Evolutionary conservation across 2,888 invertebrate genomes (phyloP).

Genomic region (Chirona hameri): DNA sequence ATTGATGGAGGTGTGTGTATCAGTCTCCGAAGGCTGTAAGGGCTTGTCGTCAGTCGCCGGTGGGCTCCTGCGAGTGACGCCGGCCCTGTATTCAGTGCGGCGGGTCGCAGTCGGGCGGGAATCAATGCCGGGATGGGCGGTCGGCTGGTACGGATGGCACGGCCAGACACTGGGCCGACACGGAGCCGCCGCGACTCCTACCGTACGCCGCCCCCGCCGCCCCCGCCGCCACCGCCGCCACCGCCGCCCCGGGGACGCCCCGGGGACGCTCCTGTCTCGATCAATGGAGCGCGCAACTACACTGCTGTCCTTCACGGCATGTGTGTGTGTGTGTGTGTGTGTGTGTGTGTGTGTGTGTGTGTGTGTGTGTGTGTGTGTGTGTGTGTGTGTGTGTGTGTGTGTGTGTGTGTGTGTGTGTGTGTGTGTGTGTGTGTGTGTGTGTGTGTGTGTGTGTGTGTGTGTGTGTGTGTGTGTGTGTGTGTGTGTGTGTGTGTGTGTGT

Average conservation of each 20-base stretch:
- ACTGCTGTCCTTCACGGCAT: neutral
- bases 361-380: too few species aligned
- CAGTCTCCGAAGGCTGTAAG: too few species aligned
- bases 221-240: neutral
- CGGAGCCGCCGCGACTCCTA: neutral
- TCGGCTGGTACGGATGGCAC: constrained; percentile 3
- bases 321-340: neutral
- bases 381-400: too few species aligned
- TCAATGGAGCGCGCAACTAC: too few species aligned
- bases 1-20: too few species aligned
- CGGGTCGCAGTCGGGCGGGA: neutral
- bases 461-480: too few species aligned
- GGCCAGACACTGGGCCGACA: neutral
- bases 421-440: too few species aligned
- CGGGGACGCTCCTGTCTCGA: too few species aligned
- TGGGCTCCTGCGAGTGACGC: neutral
- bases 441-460: too few species aligned
- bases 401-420: too few species aligned
- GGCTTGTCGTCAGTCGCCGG: neutral
- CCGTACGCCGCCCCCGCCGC: neutral
- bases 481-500: too few species aligned
- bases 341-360: too few species aligned
- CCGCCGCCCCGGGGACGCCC: neutral
- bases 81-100: neutral
- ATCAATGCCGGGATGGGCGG: constrained; percentile 9